Evolutionary conservation across 2,888 invertebrate genomes (phyloP).

Genomic region (Spilarctia lutea): DNA sequence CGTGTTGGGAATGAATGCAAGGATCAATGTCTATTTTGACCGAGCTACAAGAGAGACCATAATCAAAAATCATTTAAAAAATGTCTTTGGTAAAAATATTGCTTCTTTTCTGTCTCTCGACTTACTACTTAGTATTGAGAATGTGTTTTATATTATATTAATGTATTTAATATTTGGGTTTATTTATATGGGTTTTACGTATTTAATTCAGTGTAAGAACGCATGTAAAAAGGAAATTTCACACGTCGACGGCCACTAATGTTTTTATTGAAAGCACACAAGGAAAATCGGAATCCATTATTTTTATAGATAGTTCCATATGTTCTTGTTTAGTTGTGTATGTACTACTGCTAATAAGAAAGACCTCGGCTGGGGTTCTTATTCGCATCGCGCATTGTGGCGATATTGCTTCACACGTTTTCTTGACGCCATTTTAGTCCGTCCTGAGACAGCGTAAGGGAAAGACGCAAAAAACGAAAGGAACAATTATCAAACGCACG

Average conservation of each 20-base stretch:
- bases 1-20: too few relatives aligned
- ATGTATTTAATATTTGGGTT: background rate
- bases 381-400: too few relatives aligned
- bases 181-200: slow-evolving; percentile 21
- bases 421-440: too few relatives aligned
- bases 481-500: too few relatives aligned
- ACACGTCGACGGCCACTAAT: slow-evolving; percentile 64
- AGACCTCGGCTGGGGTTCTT: slow-evolving; percentile 6
- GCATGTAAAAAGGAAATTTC: slow-evolving; percentile 63
- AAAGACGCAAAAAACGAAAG: too few relatives aligned
- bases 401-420: too few relatives aligned
- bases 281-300: slow-evolving; percentile 61
- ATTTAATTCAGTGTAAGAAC: slow-evolving; percentile 41
- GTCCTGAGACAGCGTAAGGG: too few relatives aligned
- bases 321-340: slow-evolving; percentile 58
- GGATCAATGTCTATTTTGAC: too few relatives aligned
- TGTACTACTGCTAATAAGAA: slow-evolving; percentile 30
- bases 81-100: background rate
- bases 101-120: background rate
- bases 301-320: slow-evolving; percentile 58
- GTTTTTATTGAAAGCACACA: slow-evolving; percentile 65
- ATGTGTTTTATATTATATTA: slow-evolving; percentile 10
- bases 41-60: background rate
- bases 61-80: background rate
- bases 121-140: slow-evolving; percentile 24